Conservation (phyloP, 2,797 vertebrate genomes). For the Pipistrellus nathusii region DNA sequence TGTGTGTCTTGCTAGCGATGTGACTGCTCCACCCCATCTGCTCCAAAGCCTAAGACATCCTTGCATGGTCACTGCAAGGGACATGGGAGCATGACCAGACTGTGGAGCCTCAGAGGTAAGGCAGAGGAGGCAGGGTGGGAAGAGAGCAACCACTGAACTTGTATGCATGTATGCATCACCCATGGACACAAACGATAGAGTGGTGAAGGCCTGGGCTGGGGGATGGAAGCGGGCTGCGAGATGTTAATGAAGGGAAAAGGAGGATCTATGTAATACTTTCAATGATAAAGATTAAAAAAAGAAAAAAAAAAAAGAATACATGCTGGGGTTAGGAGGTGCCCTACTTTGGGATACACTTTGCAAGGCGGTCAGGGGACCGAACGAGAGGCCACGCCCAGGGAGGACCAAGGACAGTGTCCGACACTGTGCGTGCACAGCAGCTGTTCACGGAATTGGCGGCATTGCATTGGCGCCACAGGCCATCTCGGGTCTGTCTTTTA, state of each 20-base stretch:
- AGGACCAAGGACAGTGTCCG: not conserved
- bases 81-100: too few species aligned
- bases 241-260: too few species aligned
- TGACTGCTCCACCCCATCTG: not conserved
- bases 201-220: too few species aligned
- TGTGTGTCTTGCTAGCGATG: not conserved
- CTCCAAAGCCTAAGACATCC: not conserved
- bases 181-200: too few species aligned
- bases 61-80: not conserved
- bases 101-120: too few species aligned
- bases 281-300: too few species aligned
- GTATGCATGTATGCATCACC: too few species aligned
- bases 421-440: not conserved
- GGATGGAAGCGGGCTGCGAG: too few species aligned
- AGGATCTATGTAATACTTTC: too few species aligned
- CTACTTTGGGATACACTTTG: not conserved
- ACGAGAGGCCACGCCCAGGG: not conserved
- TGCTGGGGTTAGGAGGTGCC: not conserved
- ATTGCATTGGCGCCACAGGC: not conserved
- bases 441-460: not conserved
- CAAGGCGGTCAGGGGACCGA: not conserved
- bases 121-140: too few species aligned
- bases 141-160: too few species aligned
- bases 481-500: not conserved
- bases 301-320: not conserved